Percentiles rank a stretch among this genome's conserved stretches.
These are phyloP conservation scores for Pogonocherus hispidulus DNA, from an alignment of 2,888 invertebrate genomes.

Conservation along the genomic window DNA sequence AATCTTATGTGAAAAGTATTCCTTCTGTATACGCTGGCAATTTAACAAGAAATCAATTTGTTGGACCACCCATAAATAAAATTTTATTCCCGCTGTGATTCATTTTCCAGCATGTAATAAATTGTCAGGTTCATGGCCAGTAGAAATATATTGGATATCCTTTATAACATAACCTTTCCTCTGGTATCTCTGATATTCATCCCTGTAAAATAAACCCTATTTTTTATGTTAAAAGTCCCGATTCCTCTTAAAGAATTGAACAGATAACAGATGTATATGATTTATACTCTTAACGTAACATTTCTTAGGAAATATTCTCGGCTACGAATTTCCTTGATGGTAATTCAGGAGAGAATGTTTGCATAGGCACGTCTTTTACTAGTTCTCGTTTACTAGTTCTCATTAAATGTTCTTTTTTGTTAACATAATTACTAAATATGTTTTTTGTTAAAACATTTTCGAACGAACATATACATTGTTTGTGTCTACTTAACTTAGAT, in stretches of 20 bases:
- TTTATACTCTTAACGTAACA: neutral
- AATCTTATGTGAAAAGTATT: too few species aligned
- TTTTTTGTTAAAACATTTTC: too few species aligned
- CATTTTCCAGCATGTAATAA: constrained; percentile 20
- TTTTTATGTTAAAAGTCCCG: constrained; percentile 3
- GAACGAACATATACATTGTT: too few species aligned
- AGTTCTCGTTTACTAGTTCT: too few species aligned
- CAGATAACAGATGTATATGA: constrained; percentile 15
- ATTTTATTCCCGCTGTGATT: constrained; percentile 10
- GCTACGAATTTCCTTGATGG: neutral
- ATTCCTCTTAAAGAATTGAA: constrained; percentile 4
- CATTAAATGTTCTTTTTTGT: too few species aligned
- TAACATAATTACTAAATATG: too few species aligned
- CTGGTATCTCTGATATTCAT: constrained; percentile 15
- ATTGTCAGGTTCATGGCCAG: constrained; percentile 7
- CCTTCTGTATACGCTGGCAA: neutral
- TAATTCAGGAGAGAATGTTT: too few species aligned
- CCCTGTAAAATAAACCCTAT: constrained; percentile 21
- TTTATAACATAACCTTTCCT: constrained; percentile 19
- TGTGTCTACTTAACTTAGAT: too few species aligned
- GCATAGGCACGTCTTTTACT: too few species aligned
- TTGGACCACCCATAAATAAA: constrained; percentile 5
- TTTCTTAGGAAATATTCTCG: neutral
- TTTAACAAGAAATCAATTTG: constrained; percentile 8
- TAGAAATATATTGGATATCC: constrained; percentile 24